Percentiles rank a stretch among this genome's conserved stretches.
phyloP scores from a whole-genome alignment of 2,797 vertebrate species.

The Darevskia mixta region DNA sequence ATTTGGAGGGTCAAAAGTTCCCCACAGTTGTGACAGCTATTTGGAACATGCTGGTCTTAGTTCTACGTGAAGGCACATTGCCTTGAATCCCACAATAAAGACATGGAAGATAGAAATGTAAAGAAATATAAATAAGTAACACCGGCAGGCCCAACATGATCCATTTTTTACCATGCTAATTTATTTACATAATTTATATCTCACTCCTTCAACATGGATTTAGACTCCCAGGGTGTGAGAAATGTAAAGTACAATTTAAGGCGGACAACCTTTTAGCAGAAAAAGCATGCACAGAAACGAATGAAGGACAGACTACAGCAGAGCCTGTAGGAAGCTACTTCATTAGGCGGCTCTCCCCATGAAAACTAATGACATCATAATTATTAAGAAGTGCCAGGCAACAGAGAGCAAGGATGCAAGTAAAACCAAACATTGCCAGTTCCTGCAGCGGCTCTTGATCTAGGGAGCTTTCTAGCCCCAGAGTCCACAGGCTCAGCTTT shows the following conservation, averaged over 20 bases:
- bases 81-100: neutral
- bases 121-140: neutral
- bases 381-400: neutral
- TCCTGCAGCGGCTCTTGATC: neutral
- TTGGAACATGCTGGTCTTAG: too few species aligned
- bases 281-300: neutral
- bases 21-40: too few species aligned
- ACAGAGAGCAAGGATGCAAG: constrained; percentile 5
- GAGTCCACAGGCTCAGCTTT: neutral
- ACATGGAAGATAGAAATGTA: neutral
- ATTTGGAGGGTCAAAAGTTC: neutral
- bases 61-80: neutral
- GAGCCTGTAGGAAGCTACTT: too few species aligned
- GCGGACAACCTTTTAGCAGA: neutral
- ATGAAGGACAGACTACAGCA: neutral
- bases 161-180: too few species aligned
- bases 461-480: neutral
- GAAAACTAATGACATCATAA: neutral
- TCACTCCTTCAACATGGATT: too few species aligned
- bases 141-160: neutral
- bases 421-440: neutral
- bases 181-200: too few species aligned
- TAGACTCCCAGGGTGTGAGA: too few species aligned
- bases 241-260: neutral
- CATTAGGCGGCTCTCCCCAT: neutral